These are phyloP conservation scores for Sterna hirundo DNA, from an alignment of 2,113 vertebrate genomes.

Conservation along the genomic window DNA sequence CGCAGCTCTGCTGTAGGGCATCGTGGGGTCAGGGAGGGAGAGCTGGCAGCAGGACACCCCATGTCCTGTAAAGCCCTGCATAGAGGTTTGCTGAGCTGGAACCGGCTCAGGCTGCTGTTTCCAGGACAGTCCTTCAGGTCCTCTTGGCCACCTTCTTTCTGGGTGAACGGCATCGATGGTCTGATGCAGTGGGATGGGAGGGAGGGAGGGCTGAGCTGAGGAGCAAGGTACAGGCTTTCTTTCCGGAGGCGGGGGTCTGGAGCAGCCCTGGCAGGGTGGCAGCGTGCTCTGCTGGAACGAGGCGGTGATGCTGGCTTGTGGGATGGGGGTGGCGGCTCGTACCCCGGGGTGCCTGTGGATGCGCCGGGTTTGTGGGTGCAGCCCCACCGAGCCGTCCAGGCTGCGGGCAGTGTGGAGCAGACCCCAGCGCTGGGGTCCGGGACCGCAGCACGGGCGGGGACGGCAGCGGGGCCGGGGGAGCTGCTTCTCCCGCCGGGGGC, in stretches of 20 bases:
- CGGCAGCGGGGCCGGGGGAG: neutral
- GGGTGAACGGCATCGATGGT: neutral
- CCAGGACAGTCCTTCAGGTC: neutral
- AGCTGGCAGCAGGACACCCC: neutral
- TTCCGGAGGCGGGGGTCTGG: accelerated
- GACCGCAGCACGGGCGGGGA: neutral
- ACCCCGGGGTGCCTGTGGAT: accelerated
- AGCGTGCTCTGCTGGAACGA: neutral
- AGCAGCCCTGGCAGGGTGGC: neutral
- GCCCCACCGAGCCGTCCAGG: neutral
- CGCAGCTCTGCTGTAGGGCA: neutral
- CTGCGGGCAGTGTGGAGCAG: neutral
- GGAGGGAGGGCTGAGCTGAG: neutral
- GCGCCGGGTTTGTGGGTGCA: neutral
- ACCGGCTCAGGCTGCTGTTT: neutral
- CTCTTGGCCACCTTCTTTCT: neutral
- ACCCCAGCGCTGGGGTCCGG: neutral
- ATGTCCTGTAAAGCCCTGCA: neutral
- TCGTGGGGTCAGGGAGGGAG: neutral
- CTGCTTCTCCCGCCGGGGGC: neutral
- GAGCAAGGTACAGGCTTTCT: neutral
- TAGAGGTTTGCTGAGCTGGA: neutral
- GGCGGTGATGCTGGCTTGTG: neutral
- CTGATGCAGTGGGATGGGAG: neutral
- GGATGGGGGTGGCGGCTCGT: neutral